Evolutionary conservation across 2,113 vertebrate species (phyloP).

Genomic region (Microtus oregoni): DNA sequence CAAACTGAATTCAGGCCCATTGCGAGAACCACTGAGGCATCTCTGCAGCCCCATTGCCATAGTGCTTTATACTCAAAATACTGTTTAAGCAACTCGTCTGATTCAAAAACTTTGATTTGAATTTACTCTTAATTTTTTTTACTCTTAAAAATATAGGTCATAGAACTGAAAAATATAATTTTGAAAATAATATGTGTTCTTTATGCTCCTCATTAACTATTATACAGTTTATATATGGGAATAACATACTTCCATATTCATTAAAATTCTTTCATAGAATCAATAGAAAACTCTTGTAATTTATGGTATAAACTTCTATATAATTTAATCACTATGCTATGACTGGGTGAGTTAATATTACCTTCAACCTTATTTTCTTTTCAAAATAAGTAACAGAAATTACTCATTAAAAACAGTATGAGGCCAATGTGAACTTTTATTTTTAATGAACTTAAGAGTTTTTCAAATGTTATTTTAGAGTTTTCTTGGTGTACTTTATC

Average conservation of each 20-base stretch:
- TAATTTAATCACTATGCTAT: not conserved
- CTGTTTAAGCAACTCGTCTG: not conserved
- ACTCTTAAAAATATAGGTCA: constrained; percentile 16
- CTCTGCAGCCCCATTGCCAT: too few relatives aligned
- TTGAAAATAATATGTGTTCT: constrained; percentile 43
- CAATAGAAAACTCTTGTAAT: not conserved
- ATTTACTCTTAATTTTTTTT: constrained; percentile 11
- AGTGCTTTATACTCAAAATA: not conserved
- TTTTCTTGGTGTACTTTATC: not conserved
- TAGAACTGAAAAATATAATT: not conserved
- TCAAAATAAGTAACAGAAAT: not conserved
- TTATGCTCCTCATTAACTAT: not conserved
- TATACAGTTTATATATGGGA: not conserved
- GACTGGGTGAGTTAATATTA: constrained; percentile 16
- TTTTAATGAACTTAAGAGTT: not conserved
- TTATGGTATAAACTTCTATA: not conserved
- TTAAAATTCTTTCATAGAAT: constrained; percentile 48
- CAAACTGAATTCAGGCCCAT: not conserved
- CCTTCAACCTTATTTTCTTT: not conserved
- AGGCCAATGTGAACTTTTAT: not conserved
- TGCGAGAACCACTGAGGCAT: not conserved
- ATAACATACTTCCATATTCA: not conserved
- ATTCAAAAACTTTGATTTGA: not conserved
- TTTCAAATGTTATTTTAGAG: constrained; percentile 40
- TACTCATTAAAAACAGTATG: not conserved